Conservation (phyloP, 2,888 invertebrate species). For the Phortica okadai region DNA sequence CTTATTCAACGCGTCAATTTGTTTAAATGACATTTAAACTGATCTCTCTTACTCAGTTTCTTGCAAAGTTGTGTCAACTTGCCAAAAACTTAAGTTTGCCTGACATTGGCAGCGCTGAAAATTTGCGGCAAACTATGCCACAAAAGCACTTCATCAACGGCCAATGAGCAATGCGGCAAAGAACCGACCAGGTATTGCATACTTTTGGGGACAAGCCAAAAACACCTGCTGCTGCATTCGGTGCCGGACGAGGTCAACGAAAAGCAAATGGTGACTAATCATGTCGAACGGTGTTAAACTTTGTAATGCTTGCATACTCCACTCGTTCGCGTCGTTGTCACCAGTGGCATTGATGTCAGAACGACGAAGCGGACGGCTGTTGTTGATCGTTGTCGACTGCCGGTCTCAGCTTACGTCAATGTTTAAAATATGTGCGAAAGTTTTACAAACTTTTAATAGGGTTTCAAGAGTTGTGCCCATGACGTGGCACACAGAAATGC, state of each 20-base stretch:
- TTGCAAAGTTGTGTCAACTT: slow-evolving; percentile 24
- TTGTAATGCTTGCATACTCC: background rate
- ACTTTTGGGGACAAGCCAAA: background rate
- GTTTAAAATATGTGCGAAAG: slow-evolving; percentile 67
- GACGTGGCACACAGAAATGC: slow-evolving; percentile 33
- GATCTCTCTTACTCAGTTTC: slow-evolving; percentile 14
- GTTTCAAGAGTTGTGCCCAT: slow-evolving; percentile 43
- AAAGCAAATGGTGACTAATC: slow-evolving; percentile 4
- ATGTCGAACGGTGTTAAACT: background rate
- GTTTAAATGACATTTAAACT: slow-evolving; percentile 32
- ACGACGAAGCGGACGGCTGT: background rate
- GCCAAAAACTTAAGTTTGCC: slow-evolving; percentile 11
- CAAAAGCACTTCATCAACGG: slow-evolving; percentile 23
- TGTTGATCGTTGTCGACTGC: background rate
- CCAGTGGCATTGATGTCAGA: background rate
- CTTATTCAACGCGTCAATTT: background rate
- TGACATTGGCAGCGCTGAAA: slow-evolving; percentile 19
- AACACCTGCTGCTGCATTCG: slow-evolving; percentile 7
- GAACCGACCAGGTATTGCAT: background rate
- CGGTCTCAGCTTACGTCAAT: slow-evolving; percentile 41
- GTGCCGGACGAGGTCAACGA: background rate
- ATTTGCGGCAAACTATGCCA: background rate
- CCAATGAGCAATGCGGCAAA: background rate
- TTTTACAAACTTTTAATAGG: slow-evolving; percentile 68
- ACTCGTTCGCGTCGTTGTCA: background rate